These are phyloP conservation scores for Dryocosmus kuriphilus DNA, from an alignment of 2,888 invertebrate species.

Conservation along the genomic window DNA sequence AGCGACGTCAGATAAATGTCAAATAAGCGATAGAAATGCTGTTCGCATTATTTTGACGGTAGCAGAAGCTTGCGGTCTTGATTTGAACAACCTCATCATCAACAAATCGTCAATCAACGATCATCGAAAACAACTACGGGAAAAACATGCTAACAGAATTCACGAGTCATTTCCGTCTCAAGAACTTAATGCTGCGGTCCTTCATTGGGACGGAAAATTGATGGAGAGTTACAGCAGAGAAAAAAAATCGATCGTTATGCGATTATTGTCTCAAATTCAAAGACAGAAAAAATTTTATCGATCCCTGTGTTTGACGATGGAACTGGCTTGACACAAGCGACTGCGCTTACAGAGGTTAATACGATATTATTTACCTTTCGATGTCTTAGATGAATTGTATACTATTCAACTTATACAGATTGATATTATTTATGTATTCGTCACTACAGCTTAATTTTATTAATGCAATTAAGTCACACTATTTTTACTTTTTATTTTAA, in stretches of 20 bases:
- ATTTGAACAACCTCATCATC: no score
- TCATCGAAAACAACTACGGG: conserved; percentile 45
- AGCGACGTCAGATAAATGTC: conserved; percentile 56
- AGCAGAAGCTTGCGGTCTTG: conserved; percentile 49
- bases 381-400: no score
- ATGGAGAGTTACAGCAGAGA: conserved; percentile 33
- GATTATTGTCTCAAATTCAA: conserved; percentile 40
- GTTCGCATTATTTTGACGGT: conserved; percentile 38
- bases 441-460: no score
- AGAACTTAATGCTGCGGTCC: conserved; percentile 43
- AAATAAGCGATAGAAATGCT: conserved; percentile 50
- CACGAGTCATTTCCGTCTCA: conserved; percentile 41
- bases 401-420: no score
- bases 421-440: no score
- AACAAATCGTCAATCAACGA: conserved; percentile 49
- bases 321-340: conserved; percentile 45
- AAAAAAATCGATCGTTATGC: conserved; percentile 46
- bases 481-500: no score
- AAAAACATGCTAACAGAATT: conserved; percentile 44
- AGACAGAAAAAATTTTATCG: conserved; percentile 43
- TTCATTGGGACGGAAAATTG: conserved; percentile 48
- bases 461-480: no score
- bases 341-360: conserved; percentile 41
- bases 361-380: no score
- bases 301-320: conserved; percentile 49